These are phyloP conservation scores for fruit fly (Drosophila melanogaster) DNA, from an alignment of 1,140 invertebrate species.

Conservation along the genomic window DNA sequence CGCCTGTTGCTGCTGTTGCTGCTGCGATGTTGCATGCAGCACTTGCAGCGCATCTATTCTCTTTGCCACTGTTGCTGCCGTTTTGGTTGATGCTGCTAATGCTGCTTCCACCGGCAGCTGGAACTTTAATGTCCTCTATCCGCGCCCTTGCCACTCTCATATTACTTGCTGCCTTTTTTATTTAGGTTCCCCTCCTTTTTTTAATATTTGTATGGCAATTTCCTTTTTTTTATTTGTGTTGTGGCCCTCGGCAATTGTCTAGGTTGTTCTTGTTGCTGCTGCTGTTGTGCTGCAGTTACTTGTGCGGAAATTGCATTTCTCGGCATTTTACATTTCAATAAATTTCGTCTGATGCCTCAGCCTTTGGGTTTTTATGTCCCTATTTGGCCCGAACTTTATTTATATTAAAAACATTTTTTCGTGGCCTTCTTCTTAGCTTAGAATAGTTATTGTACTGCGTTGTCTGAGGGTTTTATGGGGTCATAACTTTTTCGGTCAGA, in stretches of 20 bases:
- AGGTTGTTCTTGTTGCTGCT: constrained; percentile 17
- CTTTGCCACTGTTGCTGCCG: constrained; percentile 35
- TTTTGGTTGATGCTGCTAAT: constrained; percentile 5
- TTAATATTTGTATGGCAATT: constrained; percentile 8
- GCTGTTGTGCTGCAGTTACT: constrained; percentile 50
- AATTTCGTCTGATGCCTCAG: constrained; percentile 53
- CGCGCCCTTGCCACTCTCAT: constrained; percentile 23
- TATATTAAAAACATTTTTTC: constrained; percentile 59
- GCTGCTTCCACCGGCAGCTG: constrained; percentile 42
- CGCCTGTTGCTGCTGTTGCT: constrained; percentile 27
- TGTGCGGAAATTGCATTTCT: constrained; percentile 78
- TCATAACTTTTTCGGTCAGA: constrained; percentile 32
- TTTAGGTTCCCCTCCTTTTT: constrained; percentile 12
- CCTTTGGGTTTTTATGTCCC: constrained; percentile 53
- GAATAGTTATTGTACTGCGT: constrained; percentile 49
- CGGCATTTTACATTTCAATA: constrained; percentile 79
- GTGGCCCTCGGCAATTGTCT: constrained; percentile 56
- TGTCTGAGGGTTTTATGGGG: constrained; percentile 32
- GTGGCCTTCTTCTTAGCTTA: constrained; percentile 2
- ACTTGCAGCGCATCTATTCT: constrained; percentile 20
- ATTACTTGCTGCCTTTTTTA: constrained; percentile 17
- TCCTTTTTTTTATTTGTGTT: constrained; percentile 43
- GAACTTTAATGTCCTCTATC: constrained; percentile 57
- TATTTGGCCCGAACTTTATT: constrained; percentile 58
- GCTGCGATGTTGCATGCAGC: constrained; percentile 37